Evolutionary conservation across 2,113 vertebrate species (phyloP).

Genomic region (Cyprinus carpio): DNA sequence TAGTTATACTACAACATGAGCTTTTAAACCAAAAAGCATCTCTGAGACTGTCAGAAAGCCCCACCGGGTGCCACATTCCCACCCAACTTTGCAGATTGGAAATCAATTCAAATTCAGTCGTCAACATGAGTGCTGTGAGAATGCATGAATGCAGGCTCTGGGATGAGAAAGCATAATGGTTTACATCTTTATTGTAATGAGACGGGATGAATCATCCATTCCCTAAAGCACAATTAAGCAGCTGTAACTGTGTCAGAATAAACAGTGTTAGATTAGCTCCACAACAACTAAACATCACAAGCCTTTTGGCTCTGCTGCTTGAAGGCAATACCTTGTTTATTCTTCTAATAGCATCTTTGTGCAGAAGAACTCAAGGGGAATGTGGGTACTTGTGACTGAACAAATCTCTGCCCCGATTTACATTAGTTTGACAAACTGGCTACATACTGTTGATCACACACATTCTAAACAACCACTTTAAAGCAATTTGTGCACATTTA

Average conservation of each 20-base stretch:
- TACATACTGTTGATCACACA: background rate
- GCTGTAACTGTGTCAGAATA: constrained; percentile 34
- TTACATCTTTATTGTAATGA: constrained; percentile 37
- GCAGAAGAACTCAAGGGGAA: constrained; percentile 27
- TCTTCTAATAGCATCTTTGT: constrained; percentile 19
- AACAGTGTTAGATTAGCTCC: constrained; percentile 12
- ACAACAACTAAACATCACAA: constrained; percentile 15
- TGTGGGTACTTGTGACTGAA: constrained; percentile 10
- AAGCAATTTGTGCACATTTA: background rate
- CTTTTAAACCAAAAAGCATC: background rate
- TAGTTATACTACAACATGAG: background rate
- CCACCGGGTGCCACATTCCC: background rate
- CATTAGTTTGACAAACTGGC: constrained; percentile 12
- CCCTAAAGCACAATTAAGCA: constrained; percentile 36
- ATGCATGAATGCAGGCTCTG: constrained; percentile 20
- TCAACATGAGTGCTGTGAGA: background rate
- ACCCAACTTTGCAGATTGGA: constrained; percentile 11
- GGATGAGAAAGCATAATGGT: constrained; percentile 21
- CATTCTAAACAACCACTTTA: constrained; percentile 28
- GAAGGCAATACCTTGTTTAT: constrained; percentile 36
- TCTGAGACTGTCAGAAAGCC: constrained; percentile 30
- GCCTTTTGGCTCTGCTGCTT: constrained; percentile 8
- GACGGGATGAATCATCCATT: constrained; percentile 16
- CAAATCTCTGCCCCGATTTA: constrained; percentile 16
- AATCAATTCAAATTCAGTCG: constrained; percentile 21